phyloP scores from a whole-genome alignment of 2,797 vertebrate genomes.

The Amblyraja radiata region DNA sequence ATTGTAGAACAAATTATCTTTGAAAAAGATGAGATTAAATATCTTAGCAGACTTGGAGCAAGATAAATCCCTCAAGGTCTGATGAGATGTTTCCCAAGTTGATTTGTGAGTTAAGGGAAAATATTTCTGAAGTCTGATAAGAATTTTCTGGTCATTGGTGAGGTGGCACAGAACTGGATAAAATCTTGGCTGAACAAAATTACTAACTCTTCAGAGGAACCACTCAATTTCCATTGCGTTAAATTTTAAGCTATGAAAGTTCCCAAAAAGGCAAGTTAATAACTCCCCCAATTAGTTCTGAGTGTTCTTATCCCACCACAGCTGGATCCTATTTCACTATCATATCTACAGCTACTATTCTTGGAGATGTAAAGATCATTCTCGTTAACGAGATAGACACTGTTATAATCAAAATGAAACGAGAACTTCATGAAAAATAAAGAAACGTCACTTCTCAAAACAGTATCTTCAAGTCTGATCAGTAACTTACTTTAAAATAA shows the following conservation, averaged over 20 bases:
- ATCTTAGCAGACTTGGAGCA: too few relatives aligned
- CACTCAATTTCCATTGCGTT: neutral
- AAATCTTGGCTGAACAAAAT: neutral
- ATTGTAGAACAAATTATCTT: too few relatives aligned
- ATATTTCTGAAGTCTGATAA: too few relatives aligned
- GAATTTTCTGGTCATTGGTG: too few relatives aligned
- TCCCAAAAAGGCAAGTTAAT: neutral
- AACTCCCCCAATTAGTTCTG: neutral
- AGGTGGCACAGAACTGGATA: too few relatives aligned
- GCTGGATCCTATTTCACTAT: neutral
- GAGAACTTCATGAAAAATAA: neutral
- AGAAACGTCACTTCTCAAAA: neutral
- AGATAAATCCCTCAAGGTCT: too few relatives aligned
- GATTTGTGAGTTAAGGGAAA: too few relatives aligned
- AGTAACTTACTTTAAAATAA: neutral
- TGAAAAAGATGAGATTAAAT: too few relatives aligned
- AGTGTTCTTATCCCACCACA: neutral
- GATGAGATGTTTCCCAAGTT: too few relatives aligned
- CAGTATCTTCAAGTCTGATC: neutral
- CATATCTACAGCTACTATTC: neutral
- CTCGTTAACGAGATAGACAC: neutral
- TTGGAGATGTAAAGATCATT: neutral
- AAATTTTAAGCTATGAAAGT: neutral
- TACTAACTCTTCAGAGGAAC: too few relatives aligned
- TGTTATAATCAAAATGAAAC: neutral